Conservation (phyloP, 2,797 vertebrate genomes). For the Sardinella longiceps region DNA sequence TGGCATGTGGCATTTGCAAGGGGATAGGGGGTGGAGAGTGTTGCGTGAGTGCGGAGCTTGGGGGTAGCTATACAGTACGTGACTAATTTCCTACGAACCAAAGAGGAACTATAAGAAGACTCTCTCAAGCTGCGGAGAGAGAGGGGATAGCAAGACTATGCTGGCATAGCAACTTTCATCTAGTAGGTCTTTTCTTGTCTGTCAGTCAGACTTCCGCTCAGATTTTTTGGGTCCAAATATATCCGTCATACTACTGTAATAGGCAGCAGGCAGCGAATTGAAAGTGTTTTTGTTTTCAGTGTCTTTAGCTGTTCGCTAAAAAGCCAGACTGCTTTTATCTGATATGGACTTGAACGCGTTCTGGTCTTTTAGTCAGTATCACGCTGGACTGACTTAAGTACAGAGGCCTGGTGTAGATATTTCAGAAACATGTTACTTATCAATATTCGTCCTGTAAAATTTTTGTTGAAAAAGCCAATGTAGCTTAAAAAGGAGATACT, state of each 20-base stretch:
- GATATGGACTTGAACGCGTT: not conserved
- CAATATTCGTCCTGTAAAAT: constrained; percentile 13
- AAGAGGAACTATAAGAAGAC: not conserved
- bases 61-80: not conserved
- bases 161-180: not conserved
- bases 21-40: not conserved
- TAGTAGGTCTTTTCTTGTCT: not conserved
- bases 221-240: not conserved
- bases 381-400: not conserved
- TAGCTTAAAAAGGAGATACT: not conserved
- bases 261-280: not conserved
- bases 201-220: not conserved
- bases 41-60: not conserved
- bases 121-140: not conserved
- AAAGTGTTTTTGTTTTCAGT: not conserved
- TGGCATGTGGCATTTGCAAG: constrained; percentile 4
- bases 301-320: not conserved
- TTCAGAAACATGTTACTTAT: not conserved
- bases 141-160: not conserved
- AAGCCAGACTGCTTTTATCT: not conserved
- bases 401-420: constrained; percentile 14
- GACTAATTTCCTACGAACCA: not conserved
- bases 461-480: not conserved
- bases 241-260: not conserved
- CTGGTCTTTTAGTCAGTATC: not conserved